Conservation (phyloP, 2,797 vertebrate genomes). For the Benthosema pterotum region DNA sequence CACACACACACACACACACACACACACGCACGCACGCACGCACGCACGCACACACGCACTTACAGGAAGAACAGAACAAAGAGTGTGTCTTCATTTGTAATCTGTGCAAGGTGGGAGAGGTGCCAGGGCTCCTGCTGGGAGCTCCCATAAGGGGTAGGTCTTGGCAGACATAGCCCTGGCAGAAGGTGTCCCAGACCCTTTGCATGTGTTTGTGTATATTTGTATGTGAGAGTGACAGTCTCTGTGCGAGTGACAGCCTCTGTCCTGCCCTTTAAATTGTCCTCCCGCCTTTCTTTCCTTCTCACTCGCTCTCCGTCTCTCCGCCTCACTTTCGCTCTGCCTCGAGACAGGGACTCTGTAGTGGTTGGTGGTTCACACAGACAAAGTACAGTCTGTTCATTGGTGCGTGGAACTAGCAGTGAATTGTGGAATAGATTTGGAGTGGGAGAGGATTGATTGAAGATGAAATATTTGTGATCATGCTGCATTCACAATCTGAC, state of each 20-base stretch:
- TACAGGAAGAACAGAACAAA: slow-evolving; percentile 48
- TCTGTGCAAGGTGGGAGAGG: slow-evolving; percentile 47
- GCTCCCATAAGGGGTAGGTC: slow-evolving; percentile 60
- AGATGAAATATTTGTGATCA: slow-evolving; percentile 2
- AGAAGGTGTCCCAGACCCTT: slow-evolving; percentile 65
- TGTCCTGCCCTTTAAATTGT: slow-evolving; percentile 10
- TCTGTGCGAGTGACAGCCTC: slow-evolving; percentile 20
- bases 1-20: slow-evolving; percentile 8
- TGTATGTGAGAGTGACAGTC: slow-evolving; percentile 23
- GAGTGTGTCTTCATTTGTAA: slow-evolving; percentile 69
- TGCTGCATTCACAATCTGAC: slow-evolving; percentile 1
- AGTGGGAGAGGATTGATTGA: slow-evolving; percentile 22
- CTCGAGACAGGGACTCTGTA: slow-evolving; percentile 24
- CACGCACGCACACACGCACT: slow-evolving; percentile 20
- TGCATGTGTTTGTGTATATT: slow-evolving; percentile 8
- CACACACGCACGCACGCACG: slow-evolving; percentile 16
- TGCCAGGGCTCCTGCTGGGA: slow-evolving; percentile 57
- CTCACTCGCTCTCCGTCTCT: slow-evolving; percentile 4
- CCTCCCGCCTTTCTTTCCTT: slow-evolving; percentile 10
- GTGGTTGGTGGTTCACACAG: neutral
- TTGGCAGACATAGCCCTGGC: slow-evolving; percentile 60
- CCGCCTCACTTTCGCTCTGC: slow-evolving; percentile 6
- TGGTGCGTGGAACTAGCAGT: slow-evolving; percentile 1
- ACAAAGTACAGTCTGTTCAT: slow-evolving; percentile 11
- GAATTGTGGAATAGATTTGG: slow-evolving; percentile 7